Conservation (phyloP, 2,113 vertebrate genomes). For the Tyto alba region DNA sequence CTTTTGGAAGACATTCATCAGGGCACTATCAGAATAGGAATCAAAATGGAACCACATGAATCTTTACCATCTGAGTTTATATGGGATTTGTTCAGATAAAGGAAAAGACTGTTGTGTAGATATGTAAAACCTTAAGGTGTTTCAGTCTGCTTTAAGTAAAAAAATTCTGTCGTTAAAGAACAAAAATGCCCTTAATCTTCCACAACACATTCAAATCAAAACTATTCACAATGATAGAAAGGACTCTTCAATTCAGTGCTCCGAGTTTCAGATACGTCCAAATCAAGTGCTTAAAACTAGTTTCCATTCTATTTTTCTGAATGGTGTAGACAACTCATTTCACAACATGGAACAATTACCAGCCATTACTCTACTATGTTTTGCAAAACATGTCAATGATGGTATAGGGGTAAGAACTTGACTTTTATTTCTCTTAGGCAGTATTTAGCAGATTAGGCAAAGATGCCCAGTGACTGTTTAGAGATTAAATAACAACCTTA, state of each 20-base stretch:
- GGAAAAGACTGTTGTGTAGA: neutral
- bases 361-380: neutral
- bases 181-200: neutral
- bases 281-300: neutral
- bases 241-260: neutral
- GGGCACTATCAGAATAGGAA: neutral
- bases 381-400: neutral
- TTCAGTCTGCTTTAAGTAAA: neutral
- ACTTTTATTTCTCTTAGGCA: neutral
- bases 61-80: neutral
- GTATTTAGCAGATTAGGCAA: neutral
- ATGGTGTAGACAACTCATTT: neutral
- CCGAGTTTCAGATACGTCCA: neutral
- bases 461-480: neutral
- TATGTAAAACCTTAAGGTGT: neutral
- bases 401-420: neutral
- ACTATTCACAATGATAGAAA: slow-evolving; percentile 1
- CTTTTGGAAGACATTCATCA: neutral
- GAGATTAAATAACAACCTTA: neutral
- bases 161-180: neutral
- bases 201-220: neutral
- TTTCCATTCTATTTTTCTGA: neutral
- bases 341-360: neutral
- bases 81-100: neutral
- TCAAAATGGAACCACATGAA: neutral